phyloP scores from a whole-genome alignment of 1,140 invertebrate species.

The Brachystomella parvula region DNA sequence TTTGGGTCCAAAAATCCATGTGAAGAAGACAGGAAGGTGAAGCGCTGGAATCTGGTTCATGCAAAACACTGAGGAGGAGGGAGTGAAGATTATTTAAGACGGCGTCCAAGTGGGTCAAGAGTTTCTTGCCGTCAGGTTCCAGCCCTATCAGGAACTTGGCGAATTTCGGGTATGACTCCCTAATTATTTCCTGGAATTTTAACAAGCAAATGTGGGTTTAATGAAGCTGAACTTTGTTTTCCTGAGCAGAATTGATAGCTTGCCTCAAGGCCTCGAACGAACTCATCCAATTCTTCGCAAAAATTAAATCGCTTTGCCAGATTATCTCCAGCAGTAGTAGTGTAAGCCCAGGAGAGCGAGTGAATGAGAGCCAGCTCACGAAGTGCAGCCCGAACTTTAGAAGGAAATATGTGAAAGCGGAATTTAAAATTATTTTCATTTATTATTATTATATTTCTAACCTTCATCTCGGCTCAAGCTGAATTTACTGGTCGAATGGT shows the following conservation, averaged over 20 bases:
- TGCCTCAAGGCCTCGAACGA: neutral
- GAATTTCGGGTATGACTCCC: neutral
- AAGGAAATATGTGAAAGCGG: no score
- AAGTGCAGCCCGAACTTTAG: conserved; percentile 49
- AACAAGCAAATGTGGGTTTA: neutral
- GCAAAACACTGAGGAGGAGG: neutral
- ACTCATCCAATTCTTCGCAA: neutral
- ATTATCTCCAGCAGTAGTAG: neutral
- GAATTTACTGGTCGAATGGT: neutral
- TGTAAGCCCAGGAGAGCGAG: conserved; percentile 49
- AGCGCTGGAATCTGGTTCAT: conserved; percentile 40
- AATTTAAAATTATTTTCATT: no score
- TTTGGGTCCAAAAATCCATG: conserved; percentile 74
- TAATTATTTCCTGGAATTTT: neutral
- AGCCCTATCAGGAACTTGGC: neutral
- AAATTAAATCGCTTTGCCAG: neutral
- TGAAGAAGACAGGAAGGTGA: conserved; percentile 56
- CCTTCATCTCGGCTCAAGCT: neutral
- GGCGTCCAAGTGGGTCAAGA: neutral
- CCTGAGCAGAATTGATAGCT: neutral
- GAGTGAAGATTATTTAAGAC: neutral
- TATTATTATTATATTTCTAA: no score
- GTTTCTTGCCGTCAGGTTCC: neutral
- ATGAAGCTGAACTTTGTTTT: neutral
- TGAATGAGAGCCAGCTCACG: conserved; percentile 61